Evolutionary conservation across 2,113 vertebrate genomes (phyloP).

Genomic region (Erythrolamprus reginae): DNA sequence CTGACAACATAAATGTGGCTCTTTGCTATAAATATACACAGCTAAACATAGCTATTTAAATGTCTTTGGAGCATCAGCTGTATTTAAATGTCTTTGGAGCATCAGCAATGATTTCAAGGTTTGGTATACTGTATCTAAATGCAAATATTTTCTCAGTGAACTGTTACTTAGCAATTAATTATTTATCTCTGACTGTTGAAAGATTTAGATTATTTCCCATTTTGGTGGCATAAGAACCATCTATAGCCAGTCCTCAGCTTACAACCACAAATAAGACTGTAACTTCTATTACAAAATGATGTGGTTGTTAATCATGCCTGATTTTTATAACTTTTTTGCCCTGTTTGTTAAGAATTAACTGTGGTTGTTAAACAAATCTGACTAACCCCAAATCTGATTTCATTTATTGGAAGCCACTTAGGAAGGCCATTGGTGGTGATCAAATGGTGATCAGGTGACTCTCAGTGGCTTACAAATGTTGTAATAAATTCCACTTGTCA

Average conservation of each 20-base stretch:
- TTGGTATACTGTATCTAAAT: background rate
- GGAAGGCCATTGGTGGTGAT: background rate
- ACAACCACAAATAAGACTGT: background rate
- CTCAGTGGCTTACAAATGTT: background rate
- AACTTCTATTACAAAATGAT: background rate
- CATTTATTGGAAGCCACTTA: background rate
- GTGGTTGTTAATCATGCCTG: background rate
- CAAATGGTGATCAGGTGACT: background rate
- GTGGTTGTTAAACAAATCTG: background rate
- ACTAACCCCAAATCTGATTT: background rate
- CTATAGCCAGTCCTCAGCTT: background rate
- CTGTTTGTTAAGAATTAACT: background rate
- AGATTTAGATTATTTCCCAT: background rate
- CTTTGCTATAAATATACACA: background rate
- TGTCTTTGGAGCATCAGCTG: conserved; percentile 14
- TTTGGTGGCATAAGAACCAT: background rate
- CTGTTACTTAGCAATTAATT: background rate
- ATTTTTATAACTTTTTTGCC: background rate
- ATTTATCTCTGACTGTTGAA: background rate
- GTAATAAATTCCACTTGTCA: background rate
- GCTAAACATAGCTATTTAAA: background rate
- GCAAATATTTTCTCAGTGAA: background rate
- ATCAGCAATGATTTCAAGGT: background rate
- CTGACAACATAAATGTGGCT: background rate
- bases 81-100: background rate